Evolutionary conservation across 2,113 vertebrate genomes (phyloP), one percentile per base, ranked within the genome.

Genomic region (Paradisaea rubra): DNA sequence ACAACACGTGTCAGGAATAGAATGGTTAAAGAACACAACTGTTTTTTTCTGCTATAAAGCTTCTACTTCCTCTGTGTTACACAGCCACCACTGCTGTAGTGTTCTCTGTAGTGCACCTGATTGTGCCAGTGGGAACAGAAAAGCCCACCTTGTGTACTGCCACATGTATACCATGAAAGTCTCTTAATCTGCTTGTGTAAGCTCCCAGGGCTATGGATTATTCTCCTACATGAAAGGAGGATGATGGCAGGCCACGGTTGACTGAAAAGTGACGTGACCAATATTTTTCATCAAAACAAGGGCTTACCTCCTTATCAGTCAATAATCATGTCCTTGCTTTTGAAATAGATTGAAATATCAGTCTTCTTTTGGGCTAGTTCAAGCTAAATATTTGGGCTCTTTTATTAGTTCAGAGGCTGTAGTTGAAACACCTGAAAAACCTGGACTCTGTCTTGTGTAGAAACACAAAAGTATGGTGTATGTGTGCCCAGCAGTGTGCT

Each of bases 401-500:
- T 69, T 41, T 61, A 42, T 82, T 74, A 31, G 24, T 83, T 81
- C 35, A 52, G 64, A 72, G 41, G 35, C 41, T 88, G 53, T 24
- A 52, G 17, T 12, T 86, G 71, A 61, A 85, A 68, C 4, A 63
- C 11, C 30, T 72, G 74, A 68, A 72, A 22, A 80, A 65, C 41
- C 13, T 86, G 72, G 61, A 69, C 28, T 64, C 33, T 44, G 15
- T 60, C 22, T 82, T 83, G 31, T 66, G 18, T 53, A 66, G 60
- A 81, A 87, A 56, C 41, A 59, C 14, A 37, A 28, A 66, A 47
- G 41, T 31, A 21, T 41, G 16, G 64, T 63, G 15, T 64, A 44
- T 8, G 6, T 1, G 0, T 72, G 24, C n/a, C 15, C 35, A 72
- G 52, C 1, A 0, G 16, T 15, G 50, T 65, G 27, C 42, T 81